These are phyloP conservation scores for Aporophyla nigra DNA, from an alignment of 2,888 invertebrate genomes.

Conservation along the genomic window DNA sequence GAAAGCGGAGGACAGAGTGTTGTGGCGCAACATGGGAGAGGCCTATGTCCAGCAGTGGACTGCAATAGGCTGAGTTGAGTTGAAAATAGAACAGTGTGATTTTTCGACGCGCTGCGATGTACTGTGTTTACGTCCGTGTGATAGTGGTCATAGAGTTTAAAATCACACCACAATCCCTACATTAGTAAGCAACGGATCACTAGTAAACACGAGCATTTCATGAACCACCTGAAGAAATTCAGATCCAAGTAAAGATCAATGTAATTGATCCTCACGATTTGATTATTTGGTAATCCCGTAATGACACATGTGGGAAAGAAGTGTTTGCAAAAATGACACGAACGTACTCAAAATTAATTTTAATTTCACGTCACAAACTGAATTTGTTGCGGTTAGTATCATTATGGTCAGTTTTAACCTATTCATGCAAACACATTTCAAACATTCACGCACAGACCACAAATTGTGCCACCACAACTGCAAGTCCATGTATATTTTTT, in stretches of 20 bases:
- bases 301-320: neutral
- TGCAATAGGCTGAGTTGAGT: no score
- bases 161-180: neutral
- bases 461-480: constrained; percentile 10
- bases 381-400: neutral
- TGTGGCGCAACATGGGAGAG: no score
- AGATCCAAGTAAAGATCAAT: neutral
- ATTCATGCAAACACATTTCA: constrained; percentile 33
- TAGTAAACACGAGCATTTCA: neutral
- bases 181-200: neutral
- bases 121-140: no score
- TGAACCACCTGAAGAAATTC: fast-evolving
- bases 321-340: neutral
- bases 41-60: no score
- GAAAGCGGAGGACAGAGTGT: no score
- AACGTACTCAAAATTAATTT: neutral
- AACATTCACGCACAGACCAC: constrained; percentile 30
- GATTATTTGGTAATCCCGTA: neutral
- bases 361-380: neutral
- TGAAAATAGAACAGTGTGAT: no score
- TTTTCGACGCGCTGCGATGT: no score
- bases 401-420: constrained; percentile 7
- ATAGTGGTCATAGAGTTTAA: neutral
- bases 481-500: constrained; percentile 27
- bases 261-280: neutral